Percentiles rank a stretch among this genome's conserved stretches.
Evolutionary conservation across 1,140 invertebrate species (phyloP).

Genomic region (Brachionus koreanus): DNA sequence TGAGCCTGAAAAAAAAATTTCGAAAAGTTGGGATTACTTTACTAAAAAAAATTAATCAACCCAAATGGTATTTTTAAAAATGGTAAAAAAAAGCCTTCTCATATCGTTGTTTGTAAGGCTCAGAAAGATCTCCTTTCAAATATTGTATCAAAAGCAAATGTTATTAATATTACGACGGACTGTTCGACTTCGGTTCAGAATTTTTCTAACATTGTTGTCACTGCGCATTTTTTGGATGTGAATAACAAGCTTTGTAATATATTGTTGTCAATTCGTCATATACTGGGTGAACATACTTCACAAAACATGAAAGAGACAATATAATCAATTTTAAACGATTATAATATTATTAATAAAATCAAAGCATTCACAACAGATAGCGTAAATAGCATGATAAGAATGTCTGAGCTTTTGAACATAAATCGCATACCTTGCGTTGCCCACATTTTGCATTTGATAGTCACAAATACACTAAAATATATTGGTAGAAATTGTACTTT

Average conservation of each 20-base stretch:
- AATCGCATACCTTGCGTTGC: not conserved
- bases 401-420: not conserved
- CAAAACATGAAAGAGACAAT: not conserved
- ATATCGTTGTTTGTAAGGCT: no score
- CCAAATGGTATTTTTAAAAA: no score
- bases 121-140: not conserved
- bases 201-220: not conserved
- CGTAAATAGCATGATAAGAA: not conserved
- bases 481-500: not conserved
- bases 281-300: not conserved
- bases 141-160: not conserved
- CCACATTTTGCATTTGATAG: not conserved
- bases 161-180: not conserved
- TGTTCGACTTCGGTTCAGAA: slow-evolving; percentile 16
- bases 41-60: no score
- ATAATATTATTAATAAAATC: not conserved
- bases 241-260: not conserved
- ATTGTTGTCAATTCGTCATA: not conserved
- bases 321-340: not conserved
- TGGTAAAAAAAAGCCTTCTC: no score
- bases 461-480: not conserved
- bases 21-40: not conserved
- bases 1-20: not conserved
- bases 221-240: not conserved
- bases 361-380: not conserved